Evolutionary conservation across 2,797 vertebrate genomes (phyloP).

Genomic region (Ispidina lecontei): DNA sequence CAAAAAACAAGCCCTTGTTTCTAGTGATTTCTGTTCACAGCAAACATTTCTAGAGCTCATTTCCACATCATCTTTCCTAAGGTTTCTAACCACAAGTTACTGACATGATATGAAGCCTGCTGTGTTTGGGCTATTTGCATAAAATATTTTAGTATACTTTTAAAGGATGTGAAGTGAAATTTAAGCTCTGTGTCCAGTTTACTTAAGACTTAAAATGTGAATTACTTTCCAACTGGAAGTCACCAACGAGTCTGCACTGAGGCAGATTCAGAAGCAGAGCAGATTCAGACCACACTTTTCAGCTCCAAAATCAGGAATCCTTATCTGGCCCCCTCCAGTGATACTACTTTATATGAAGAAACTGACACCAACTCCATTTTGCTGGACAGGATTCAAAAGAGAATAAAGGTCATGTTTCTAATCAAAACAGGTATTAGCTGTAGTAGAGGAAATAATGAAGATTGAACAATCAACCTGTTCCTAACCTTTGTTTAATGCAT

Average conservation of each 20-base stretch:
- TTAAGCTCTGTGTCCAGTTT: neutral
- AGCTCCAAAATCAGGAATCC: neutral
- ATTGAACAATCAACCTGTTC: neutral
- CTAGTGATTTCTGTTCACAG: neutral
- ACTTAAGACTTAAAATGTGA: neutral
- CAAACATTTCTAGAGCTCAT: neutral
- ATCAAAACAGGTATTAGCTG: neutral
- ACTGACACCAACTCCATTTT: neutral
- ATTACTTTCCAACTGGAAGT: neutral
- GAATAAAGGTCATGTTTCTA: slow-evolving; percentile 1
- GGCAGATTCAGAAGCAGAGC: slow-evolving; percentile 13
- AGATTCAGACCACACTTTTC: slow-evolving; percentile 9
- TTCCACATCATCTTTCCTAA: neutral
- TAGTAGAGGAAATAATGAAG: neutral
- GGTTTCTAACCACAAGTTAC: neutral
- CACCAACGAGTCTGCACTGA: neutral
- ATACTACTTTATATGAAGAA: neutral
- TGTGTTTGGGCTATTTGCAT: neutral
- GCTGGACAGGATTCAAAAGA: neutral
- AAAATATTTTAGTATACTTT: neutral
- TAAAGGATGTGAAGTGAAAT: neutral
- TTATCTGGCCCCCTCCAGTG: neutral
- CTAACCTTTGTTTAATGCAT: neutral
- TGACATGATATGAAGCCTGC: neutral
- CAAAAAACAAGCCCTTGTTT: neutral